phyloP scores from a whole-genome alignment of 1,140 invertebrate genomes.

The Conopomorpha cramerella region DNA sequence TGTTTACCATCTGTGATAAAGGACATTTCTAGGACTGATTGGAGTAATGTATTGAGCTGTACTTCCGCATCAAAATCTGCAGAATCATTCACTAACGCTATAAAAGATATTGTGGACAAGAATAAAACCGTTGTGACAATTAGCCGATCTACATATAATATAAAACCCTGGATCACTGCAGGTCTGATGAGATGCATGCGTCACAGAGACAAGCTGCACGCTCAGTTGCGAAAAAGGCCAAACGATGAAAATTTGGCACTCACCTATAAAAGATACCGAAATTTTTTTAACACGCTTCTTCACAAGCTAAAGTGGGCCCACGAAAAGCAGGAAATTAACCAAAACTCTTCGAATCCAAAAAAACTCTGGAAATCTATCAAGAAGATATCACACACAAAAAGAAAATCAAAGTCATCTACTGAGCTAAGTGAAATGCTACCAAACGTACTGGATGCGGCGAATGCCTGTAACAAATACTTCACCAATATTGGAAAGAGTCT shows the following conservation, averaged over 20 bases:
- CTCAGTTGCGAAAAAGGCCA: constrained; percentile 1
- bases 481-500: constrained; percentile 2
- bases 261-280: constrained; percentile 6
- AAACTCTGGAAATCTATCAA: constrained; percentile 6
- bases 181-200: constrained; percentile 4
- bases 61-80: background rate
- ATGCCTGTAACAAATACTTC: constrained; percentile 4
- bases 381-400: constrained; percentile 6
- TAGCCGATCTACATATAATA: constrained; percentile 1
- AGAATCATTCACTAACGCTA: background rate
- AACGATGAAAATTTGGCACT: constrained; percentile 1
- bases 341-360: constrained; percentile 6
- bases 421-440: too few relatives aligned
- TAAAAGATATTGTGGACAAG: too few relatives aligned
- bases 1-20: too few relatives aligned
- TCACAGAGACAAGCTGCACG: constrained; percentile 5
- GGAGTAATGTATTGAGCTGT: background rate
- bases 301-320: constrained; percentile 3
- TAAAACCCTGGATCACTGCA: constrained; percentile 7
- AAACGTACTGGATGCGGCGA: too few relatives aligned
- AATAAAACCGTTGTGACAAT: background rate
- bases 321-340: background rate
- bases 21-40: too few relatives aligned
- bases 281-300: constrained; percentile 4
- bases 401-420: too few relatives aligned